These are phyloP conservation scores for Aegithalos caudatus DNA, from an alignment of 2,113 vertebrate genomes.

Conservation along the genomic window DNA sequence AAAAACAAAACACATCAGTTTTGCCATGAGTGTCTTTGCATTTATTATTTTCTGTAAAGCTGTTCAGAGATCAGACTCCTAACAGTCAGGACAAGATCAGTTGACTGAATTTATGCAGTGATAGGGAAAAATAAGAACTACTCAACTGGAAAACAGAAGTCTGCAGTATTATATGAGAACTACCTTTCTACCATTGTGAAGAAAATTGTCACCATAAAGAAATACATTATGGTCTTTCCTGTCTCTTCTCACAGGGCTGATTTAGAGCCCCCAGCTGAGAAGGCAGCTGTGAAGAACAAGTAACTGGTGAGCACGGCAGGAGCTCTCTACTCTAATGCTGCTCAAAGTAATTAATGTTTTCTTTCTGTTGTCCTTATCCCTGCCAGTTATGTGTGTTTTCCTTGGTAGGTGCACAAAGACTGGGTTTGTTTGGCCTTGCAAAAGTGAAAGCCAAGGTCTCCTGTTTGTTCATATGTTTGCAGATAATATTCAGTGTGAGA, in stretches of 20 bases:
- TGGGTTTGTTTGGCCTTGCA: neutral
- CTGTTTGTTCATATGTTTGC: neutral
- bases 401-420: neutral
- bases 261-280: slow-evolving; percentile 67
- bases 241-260: slow-evolving; percentile 40
- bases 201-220: neutral
- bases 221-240: slow-evolving; percentile 47
- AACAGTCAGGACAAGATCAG: neutral
- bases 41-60: neutral
- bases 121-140: neutral
- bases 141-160: neutral
- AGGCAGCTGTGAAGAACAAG: slow-evolving; percentile 62
- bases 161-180: neutral
- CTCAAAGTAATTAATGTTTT: slow-evolving; percentile 55
- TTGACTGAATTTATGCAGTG: neutral
- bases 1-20: neutral
- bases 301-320: slow-evolving; percentile 50
- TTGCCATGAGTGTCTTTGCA: neutral
- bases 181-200: slow-evolving; percentile 27
- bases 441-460: neutral
- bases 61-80: neutral
- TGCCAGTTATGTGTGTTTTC: slow-evolving; percentile 38
- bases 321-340: slow-evolving; percentile 24
- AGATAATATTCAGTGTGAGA: neutral
- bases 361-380: slow-evolving; percentile 41